Percentiles rank a stretch among this genome's conserved stretches.
These are phyloP conservation scores for Alentia gelatinosa DNA, from an alignment of 2,888 invertebrate species.

Conservation along the genomic window DNA sequence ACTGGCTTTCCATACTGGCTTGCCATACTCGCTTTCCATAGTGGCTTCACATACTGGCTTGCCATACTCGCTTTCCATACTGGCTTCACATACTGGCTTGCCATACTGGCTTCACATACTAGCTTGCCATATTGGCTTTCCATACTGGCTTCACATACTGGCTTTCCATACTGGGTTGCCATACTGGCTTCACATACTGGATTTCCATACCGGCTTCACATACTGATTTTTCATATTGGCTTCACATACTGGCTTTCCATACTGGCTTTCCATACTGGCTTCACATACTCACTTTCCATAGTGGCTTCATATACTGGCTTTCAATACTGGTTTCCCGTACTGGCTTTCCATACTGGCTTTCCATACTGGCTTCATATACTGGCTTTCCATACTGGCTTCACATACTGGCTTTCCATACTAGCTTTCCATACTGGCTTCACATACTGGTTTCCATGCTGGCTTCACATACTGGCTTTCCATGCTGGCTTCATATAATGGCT, in stretches of 20 bases:
- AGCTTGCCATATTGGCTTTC: not conserved
- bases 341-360: too few relatives aligned
- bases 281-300: not conserved
- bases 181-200: not conserved
- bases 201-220: not conserved
- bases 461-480: too few relatives aligned
- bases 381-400: too few relatives aligned
- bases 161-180: not conserved
- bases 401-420: too few relatives aligned
- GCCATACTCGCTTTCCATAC: not conserved
- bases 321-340: too few relatives aligned
- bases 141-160: not conserved
- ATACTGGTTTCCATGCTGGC: too few relatives aligned
- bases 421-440: too few relatives aligned
- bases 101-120: not conserved
- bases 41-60: not conserved
- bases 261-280: not conserved
- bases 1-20: not conserved
- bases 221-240: not conserved
- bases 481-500: too few relatives aligned
- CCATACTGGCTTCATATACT: too few relatives aligned
- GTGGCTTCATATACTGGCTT: too few relatives aligned
- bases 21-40: not conserved
- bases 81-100: not conserved
- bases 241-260: not conserved